These are phyloP conservation scores for Seira musarum DNA, from an alignment of 2,888 invertebrate species.

Conservation along the genomic window DNA sequence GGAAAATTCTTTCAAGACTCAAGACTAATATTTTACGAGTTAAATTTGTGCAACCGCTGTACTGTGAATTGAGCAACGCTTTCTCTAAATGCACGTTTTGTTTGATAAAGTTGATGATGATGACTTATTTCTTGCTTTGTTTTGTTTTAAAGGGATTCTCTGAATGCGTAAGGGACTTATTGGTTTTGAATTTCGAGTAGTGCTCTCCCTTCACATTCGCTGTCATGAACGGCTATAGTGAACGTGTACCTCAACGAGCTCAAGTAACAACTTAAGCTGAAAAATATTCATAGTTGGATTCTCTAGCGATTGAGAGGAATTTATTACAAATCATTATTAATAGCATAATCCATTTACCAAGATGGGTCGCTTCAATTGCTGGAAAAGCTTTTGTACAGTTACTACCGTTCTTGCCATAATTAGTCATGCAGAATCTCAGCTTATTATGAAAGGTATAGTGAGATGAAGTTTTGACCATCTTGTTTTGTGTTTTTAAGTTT, in stretches of 20 bases:
- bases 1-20: neutral
- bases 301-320: too few species aligned
- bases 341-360: conserved; percentile 9
- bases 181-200: neutral
- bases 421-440: conserved; percentile 45
- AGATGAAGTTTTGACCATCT: neutral
- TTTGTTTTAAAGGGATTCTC: neutral
- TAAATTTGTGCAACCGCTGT: conserved; percentile 1
- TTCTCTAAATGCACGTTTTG: neutral
- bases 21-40: conserved; percentile 3
- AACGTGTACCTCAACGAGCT: conserved; percentile 8
- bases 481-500: conserved; percentile 5
- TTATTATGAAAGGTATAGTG: conserved; percentile 34
- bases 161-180: neutral
- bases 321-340: too few species aligned
- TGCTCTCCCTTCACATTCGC: conserved; percentile 31
- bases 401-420: conserved; percentile 2
- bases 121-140: conserved; percentile 3
- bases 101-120: conserved; percentile 8
- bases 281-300: too few species aligned
- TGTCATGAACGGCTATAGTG: conserved; percentile 31
- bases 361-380: conserved; percentile 21
- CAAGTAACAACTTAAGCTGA: too few species aligned
- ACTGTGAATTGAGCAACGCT: conserved; percentile 6
- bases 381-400: conserved; percentile 13